phyloP scores from a whole-genome alignment of 1,140 invertebrate genomes.

The Drosophila lowei region DNA sequence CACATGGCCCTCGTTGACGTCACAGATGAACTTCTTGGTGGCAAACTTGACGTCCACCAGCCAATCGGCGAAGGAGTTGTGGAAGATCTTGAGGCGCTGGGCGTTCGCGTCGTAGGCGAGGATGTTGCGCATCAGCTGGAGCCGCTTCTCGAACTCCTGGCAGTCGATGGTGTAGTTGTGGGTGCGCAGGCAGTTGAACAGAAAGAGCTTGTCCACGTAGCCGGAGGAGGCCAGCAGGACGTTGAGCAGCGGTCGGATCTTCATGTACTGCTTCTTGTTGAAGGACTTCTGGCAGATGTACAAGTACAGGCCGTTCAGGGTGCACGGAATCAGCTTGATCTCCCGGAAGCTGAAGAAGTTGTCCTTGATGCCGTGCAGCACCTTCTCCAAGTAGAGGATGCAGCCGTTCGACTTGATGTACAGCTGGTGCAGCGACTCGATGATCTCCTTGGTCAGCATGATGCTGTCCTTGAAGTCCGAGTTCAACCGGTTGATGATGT shows the following conservation, averaged over 20 bases:
- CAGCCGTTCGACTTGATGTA: slow-evolving; percentile 99
- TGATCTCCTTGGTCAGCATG: slow-evolving; percentile 88
- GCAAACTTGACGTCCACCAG: slow-evolving; percentile 97
- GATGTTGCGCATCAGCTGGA: slow-evolving; percentile 89
- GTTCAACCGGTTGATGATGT: slow-evolving; percentile 95
- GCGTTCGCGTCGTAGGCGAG: slow-evolving; percentile 84
- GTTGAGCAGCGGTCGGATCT: slow-evolving; percentile 91
- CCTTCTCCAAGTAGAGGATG: slow-evolving; percentile 96
- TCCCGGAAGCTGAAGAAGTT: slow-evolving; percentile 94
- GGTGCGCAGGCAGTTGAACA: slow-evolving; percentile 92
- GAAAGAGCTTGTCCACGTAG: slow-evolving; percentile 91
- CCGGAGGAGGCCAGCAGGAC: slow-evolving; percentile 93
- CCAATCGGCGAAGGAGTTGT: slow-evolving; percentile 97
- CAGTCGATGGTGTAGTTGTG: slow-evolving; percentile 90
- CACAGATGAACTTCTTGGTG: slow-evolving; percentile 96
- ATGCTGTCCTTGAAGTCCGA: slow-evolving; percentile 86
- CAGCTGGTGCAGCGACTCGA: slow-evolving; percentile 96
- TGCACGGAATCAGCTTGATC: slow-evolving; percentile 95
- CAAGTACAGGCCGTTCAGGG: slow-evolving; percentile 96
- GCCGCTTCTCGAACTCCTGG: slow-evolving; percentile 93
- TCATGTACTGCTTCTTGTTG: slow-evolving; percentile 93
- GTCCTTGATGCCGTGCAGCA: slow-evolving; percentile 95
- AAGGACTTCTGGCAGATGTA: slow-evolving; percentile 97
- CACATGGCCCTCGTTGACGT: slow-evolving; percentile 93
- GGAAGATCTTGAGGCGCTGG: slow-evolving; percentile 90